phyloP scores from a whole-genome alignment of 1,140 invertebrate species.

The Drosophila arizonae region DNA sequence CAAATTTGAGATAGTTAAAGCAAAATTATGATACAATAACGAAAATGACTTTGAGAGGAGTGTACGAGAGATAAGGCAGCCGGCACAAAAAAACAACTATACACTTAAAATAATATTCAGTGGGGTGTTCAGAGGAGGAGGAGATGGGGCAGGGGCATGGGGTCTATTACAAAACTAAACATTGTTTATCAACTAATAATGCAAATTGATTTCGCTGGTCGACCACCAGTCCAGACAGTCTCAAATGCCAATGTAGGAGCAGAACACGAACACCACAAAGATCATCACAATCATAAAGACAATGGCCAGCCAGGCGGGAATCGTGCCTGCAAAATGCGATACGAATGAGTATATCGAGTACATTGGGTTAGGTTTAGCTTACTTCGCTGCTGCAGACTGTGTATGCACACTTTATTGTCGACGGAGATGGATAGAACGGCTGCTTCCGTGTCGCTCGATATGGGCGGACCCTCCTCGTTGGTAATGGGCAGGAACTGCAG shows the following conservation, averaged over 20 bases:
- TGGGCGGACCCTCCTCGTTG: conserved; percentile 85
- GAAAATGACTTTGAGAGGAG: conserved; percentile 31
- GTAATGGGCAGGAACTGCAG: conserved; percentile 93
- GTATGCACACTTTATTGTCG: conserved; percentile 95
- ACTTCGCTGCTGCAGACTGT: conserved; percentile 93
- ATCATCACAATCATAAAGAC: conserved; percentile 88
- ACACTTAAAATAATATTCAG: conserved; percentile 70
- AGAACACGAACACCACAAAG: conserved; percentile 89
- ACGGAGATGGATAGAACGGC: conserved; percentile 96
- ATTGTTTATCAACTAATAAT: conserved; percentile 65
- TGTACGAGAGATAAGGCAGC: conserved; percentile 61
- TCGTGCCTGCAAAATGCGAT: conserved; percentile 86
- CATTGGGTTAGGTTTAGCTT: conserved; percentile 81
- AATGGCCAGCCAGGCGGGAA: conserved; percentile 90
- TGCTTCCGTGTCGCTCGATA: conserved; percentile 90
- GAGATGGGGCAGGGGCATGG: background rate
- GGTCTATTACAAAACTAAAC: conserved; percentile 52
- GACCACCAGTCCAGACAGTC: conserved; percentile 16
- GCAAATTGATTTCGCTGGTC: conserved; percentile 55
- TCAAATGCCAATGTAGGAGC: conserved; percentile 92
- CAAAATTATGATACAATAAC: conserved; percentile 35
- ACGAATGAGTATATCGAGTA: background rate
- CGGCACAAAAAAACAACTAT: conserved; percentile 46
- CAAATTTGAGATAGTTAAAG: conserved; percentile 29
- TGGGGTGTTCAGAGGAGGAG: background rate